Percentiles rank a stretch among this genome's conserved stretches.
These are phyloP conservation scores for Saguinus imperator DNA, from an alignment of 2,113 vertebrate genomes.

Conservation along the genomic window DNA sequence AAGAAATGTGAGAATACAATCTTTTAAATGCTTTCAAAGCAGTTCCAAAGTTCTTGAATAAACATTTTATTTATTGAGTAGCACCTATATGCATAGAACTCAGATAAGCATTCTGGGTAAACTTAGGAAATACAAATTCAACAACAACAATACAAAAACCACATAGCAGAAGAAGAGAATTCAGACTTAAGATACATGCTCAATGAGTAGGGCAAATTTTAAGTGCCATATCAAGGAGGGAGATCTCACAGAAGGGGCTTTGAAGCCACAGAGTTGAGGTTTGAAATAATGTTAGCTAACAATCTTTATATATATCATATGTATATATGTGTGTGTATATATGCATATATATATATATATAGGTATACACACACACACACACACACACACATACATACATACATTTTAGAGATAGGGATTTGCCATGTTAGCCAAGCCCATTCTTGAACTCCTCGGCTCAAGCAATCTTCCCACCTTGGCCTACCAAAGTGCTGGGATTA, in stretches of 20 bases:
- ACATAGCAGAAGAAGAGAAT: neutral
- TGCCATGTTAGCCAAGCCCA: too few species aligned
- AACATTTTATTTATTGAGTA: neutral
- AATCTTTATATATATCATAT: too few species aligned
- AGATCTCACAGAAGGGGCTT: neutral
- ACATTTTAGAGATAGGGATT: too few species aligned
- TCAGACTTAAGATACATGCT: neutral
- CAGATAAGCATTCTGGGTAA: neutral
- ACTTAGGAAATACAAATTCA: neutral
- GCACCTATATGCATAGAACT: neutral
- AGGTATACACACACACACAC: too few species aligned
- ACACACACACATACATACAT: too few species aligned
- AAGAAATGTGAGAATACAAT: neutral
- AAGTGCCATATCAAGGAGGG: neutral
- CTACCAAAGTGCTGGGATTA: too few species aligned
- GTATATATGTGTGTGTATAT: fast-evolving
- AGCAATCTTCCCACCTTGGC: too few species aligned
- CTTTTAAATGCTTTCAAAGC: neutral
- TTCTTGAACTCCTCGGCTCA: too few species aligned
- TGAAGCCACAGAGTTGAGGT: neutral
- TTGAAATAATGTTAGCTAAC: neutral
- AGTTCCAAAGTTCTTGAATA: neutral
- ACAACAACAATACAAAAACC: neutral
- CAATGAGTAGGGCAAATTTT: neutral
- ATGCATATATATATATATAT: too few species aligned